phyloP scores from a whole-genome alignment of 1,140 invertebrate species.

The Neodiprion fabricii region DNA sequence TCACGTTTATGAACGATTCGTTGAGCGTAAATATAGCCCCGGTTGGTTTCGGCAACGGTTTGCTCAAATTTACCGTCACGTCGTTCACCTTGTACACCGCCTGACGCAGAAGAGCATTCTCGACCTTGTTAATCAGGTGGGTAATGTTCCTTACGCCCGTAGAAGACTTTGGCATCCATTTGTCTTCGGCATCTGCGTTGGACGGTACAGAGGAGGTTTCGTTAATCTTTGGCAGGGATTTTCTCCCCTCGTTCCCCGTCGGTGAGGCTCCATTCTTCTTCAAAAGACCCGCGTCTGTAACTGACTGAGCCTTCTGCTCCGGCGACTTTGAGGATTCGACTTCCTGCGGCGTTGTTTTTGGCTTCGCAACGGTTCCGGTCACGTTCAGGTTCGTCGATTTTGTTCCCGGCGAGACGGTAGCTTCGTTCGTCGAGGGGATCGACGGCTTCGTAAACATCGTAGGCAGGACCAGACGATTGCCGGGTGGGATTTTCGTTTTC shows the following conservation, averaged over 20 bases:
- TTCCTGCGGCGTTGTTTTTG: too few species aligned
- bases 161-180: neutral
- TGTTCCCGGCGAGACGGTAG: neutral
- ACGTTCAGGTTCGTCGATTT: neutral
- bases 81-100: neutral
- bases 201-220: neutral
- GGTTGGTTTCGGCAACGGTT: neutral
- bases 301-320: too few species aligned
- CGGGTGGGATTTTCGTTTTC: slow-evolving; percentile 1
- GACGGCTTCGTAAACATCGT: neutral
- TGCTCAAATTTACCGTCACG: neutral
- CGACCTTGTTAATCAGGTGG: too few species aligned
- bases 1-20: slow-evolving; percentile 14
- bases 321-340: too few species aligned
- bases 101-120: too few species aligned
- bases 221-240: neutral
- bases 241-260: neutral
- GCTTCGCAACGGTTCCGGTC: too few species aligned
- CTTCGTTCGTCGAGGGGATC: neutral
- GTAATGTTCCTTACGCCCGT: too few species aligned
- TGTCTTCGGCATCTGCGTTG: neutral
- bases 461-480: neutral
- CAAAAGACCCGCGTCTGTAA: too few species aligned
- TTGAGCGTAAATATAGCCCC: slow-evolving; percentile 9
- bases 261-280: too few species aligned